Evolutionary conservation across 2,888 invertebrate species (phyloP).

Genomic region (Erynnis tages): DNA sequence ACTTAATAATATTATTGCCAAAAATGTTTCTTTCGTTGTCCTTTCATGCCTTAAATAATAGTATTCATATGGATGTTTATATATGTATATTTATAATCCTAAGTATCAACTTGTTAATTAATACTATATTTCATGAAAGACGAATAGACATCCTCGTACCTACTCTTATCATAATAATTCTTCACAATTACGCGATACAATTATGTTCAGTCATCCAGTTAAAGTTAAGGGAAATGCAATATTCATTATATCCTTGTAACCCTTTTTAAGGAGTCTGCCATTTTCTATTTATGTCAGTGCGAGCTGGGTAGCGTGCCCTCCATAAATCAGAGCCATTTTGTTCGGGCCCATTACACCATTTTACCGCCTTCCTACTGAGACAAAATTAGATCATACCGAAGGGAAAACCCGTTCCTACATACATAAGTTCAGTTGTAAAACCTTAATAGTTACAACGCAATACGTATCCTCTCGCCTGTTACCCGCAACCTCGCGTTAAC

Average conservation of each 20-base stretch:
- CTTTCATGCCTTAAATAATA: no score
- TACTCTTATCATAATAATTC: no score
- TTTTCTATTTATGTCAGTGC: conserved; percentile 67
- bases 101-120: no score
- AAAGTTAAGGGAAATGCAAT: conserved; percentile 22
- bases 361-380: conserved; percentile 74
- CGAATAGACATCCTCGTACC: no score
- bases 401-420: conserved; percentile 59
- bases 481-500: conserved; percentile 10
- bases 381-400: conserved; percentile 74
- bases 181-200: not conserved
- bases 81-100: no score
- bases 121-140: no score
- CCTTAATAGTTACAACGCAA: conserved; percentile 60
- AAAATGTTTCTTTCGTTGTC: no score
- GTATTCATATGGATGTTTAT: no score
- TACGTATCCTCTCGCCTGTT: conserved; percentile 30
- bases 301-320: conserved; percentile 48
- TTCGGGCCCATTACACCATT: conserved; percentile 72
- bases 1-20: no score
- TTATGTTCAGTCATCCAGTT: conserved; percentile 7
- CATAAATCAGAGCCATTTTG: conserved; percentile 74
- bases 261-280: conserved; percentile 47
- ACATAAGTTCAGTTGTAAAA: conserved; percentile 68
- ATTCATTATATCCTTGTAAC: conserved; percentile 22